These are phyloP conservation scores for Andrena cerasifolii DNA, from an alignment of 1,140 invertebrate species.

Conservation along the genomic window DNA sequence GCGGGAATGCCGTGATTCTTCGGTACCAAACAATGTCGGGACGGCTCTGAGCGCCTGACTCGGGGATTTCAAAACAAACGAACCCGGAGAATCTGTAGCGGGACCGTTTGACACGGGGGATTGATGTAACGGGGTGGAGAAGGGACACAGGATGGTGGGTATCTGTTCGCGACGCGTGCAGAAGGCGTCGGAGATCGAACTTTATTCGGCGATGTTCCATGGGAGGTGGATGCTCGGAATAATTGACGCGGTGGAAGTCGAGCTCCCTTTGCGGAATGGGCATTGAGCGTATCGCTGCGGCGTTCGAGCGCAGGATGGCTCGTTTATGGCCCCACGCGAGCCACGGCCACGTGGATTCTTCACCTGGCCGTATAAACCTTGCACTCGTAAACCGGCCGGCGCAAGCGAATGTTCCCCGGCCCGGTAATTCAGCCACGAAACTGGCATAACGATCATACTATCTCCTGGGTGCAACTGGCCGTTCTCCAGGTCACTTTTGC, in stretches of 20 bases:
- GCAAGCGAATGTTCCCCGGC: constrained; percentile 11
- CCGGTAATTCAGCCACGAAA: constrained; percentile 30
- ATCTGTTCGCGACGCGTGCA: too few relatives aligned
- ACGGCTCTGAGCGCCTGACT: too few relatives aligned
- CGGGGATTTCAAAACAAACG: background rate
- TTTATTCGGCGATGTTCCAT: background rate
- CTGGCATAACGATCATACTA: constrained; percentile 33
- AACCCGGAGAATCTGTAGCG: background rate
- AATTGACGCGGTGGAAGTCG: constrained; percentile 20
- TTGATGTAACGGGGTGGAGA: too few relatives aligned
- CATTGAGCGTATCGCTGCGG: constrained; percentile 10
- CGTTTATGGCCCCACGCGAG: constrained; percentile 13
- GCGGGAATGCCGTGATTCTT: background rate
- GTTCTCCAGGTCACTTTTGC: background rate
- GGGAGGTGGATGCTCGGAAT: constrained; percentile 10
- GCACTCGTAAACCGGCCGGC: constrained; percentile 13
- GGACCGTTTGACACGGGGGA: too few relatives aligned
- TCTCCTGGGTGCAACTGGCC: background rate
- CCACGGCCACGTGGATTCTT: constrained; percentile 19
- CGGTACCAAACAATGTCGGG: background rate
- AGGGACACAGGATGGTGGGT: too few relatives aligned
- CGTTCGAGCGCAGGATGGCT: constrained; percentile 21
- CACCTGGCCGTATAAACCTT: background rate
- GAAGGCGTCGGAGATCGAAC: too few relatives aligned
- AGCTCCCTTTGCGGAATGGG: background rate